Evolutionary conservation across 2,797 vertebrate species (phyloP).

Genomic region (Loris lydekkerianus): DNA sequence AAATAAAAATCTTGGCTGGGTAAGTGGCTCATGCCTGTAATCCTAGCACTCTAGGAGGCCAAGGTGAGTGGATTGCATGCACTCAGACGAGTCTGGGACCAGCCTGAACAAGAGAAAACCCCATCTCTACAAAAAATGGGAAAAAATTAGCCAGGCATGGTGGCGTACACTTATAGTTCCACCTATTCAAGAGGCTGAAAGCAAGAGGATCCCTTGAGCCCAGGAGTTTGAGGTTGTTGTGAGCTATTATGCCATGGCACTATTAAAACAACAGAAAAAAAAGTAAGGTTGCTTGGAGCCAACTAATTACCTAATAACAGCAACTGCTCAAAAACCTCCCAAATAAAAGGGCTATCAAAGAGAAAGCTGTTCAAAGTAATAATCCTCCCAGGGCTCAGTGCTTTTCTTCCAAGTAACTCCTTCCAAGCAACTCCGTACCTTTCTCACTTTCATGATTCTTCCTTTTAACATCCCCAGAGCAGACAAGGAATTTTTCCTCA

Average conservation of each 20-base stretch:
- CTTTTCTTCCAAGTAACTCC: background rate
- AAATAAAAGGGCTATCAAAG: background rate
- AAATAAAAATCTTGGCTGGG: background rate
- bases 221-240: too few relatives aligned
- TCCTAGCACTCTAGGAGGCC: too few relatives aligned
- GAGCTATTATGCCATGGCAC: too few relatives aligned
- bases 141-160: too few relatives aligned
- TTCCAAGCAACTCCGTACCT: background rate
- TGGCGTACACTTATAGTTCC: too few relatives aligned
- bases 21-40: too few relatives aligned
- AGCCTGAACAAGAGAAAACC: too few relatives aligned
- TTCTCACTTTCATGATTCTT: background rate
- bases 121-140: too few relatives aligned
- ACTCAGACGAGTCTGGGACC: too few relatives aligned
- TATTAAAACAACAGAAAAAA: background rate
- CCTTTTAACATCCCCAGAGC: background rate
- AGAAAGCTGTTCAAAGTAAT: background rate
- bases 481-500: background rate
- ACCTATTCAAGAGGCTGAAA: too few relatives aligned
- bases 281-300: background rate
- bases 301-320: background rate
- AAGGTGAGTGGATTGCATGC: too few relatives aligned
- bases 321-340: background rate
- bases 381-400: background rate
- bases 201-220: too few relatives aligned